Evolutionary conservation across 2,888 invertebrate genomes (phyloP).

Genomic region (Plebejus melissa): DNA sequence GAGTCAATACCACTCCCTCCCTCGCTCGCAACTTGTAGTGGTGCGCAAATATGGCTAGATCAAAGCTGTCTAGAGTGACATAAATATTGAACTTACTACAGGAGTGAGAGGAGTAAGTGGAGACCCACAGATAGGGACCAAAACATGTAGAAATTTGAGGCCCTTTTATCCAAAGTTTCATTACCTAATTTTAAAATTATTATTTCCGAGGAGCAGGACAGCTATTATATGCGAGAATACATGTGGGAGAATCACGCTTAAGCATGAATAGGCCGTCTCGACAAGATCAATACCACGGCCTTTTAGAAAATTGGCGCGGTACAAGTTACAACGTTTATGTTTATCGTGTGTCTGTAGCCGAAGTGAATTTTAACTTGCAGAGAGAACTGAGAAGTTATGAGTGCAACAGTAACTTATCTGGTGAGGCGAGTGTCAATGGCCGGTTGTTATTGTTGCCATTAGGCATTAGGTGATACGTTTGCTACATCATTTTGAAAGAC

Average conservation of each 20-base stretch:
- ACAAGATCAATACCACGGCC: too few species aligned
- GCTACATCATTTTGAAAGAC: background rate
- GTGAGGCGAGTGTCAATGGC: too few species aligned
- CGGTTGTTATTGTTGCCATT: too few species aligned
- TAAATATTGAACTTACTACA: slow-evolving; percentile 29
- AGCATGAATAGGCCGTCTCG: background rate
- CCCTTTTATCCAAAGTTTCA: background rate
- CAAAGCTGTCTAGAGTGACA: slow-evolving; percentile 52
- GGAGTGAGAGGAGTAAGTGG: background rate
- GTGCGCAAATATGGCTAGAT: slow-evolving; percentile 60
- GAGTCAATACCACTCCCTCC: slow-evolving; percentile 54
- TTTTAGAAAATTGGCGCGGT: too few species aligned
- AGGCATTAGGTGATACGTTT: too few species aligned
- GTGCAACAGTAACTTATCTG: too few species aligned
- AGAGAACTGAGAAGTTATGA: too few species aligned
- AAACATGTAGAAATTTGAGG: background rate
- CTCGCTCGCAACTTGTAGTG: slow-evolving; percentile 51
- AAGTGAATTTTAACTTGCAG: too few species aligned
- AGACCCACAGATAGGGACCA: background rate
- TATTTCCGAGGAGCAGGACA: background rate
- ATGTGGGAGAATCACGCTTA: background rate
- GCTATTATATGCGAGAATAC: background rate
- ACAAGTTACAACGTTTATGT: too few species aligned
- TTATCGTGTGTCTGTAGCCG: too few species aligned
- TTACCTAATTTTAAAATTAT: background rate